Evolutionary conservation across 2,113 vertebrate genomes (phyloP), one percentile per base, ranked within the genome.

Genomic region (Macheiramphus alcinus): DNA sequence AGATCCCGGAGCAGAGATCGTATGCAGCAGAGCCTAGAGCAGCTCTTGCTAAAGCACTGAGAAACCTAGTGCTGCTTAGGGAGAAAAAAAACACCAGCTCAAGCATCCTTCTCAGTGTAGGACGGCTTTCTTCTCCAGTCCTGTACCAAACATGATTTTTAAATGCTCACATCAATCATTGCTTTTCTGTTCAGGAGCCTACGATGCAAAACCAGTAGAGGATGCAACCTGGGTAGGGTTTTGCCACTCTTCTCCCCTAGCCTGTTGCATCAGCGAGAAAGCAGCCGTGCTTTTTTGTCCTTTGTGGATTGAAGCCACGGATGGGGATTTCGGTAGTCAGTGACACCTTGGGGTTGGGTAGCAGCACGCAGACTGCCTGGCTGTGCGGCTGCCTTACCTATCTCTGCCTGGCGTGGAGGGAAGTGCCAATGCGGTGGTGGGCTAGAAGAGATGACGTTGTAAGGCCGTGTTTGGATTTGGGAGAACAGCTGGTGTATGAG

Each of bases 251-350:
- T 55, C 32, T 83, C 27, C 17, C 22, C 14, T 32, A 47, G 34
- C 5, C 34, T 80, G 3, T 34, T 62, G 34, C 6, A 21, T 68
- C 61, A 53, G 26, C 16, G 34, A 89, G 29, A 75, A 40, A 87
- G 21, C 21, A 83, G 47, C 40, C 1, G 0, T 56, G 21, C 26
- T 55, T 88, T 75, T 71, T 71, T 62, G 11, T 34, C 19, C 23
- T 50, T 15, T 2, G 4, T 55, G 53, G 40, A 7, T 7, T 47
- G 82, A 86, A 92, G 61, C 29, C 26, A 32, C 0, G 0, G 40
- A 6, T 34, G 27, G 21, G 27, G 22, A 70, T 86, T 73, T 36
- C 16, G 42, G 34, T 25, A 43, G 20, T 32, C 22, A 34, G 0
- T 78, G 66, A 36, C 26, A 36, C 14, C 11, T 34, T 61, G 56